Percentiles rank a stretch among this genome's conserved stretches.
These are phyloP conservation scores for Acanthurus leucopareius DNA, from an alignment of 2,797 vertebrate genomes.

Conservation along the genomic window DNA sequence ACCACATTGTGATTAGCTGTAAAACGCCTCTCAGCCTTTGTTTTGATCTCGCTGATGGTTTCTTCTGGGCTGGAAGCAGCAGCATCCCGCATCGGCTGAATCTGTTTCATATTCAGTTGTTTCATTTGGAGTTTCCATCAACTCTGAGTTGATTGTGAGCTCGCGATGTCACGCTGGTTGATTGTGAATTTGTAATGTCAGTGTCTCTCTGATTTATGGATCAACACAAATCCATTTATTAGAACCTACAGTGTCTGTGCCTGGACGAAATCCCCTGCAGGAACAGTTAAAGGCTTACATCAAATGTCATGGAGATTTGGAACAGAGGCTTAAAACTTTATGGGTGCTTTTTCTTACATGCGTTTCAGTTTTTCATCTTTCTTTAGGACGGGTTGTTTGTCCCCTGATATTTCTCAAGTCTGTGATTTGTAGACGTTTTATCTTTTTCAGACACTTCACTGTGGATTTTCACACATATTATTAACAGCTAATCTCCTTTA, in stretches of 20 bases:
- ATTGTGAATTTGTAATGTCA: constrained; percentile 67
- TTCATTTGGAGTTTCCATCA: constrained; percentile 42
- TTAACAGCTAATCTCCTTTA: constrained; percentile 76
- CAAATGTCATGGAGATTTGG: constrained; percentile 77
- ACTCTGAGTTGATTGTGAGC: constrained; percentile 42
- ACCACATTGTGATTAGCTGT: constrained; percentile 1
- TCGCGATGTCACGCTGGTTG: constrained; percentile 48
- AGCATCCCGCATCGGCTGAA: constrained; percentile 17
- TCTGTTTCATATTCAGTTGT: constrained; percentile 51
- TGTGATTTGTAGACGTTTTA: constrained; percentile 53
- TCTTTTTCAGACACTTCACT: constrained; percentile 59
- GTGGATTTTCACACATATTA: constrained; percentile 67
- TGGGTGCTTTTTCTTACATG: constrained; percentile 35
- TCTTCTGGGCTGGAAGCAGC: too few species aligned
- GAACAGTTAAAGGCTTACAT: constrained; percentile 69
- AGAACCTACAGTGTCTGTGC: constrained; percentile 66
- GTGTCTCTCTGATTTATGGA: constrained; percentile 62
- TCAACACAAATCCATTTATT: constrained; percentile 72
- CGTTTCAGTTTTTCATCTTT: constrained; percentile 43
- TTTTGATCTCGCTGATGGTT: constrained; percentile 13
- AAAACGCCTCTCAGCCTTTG: background rate
- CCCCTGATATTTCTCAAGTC: constrained; percentile 47
- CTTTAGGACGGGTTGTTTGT: constrained; percentile 26
- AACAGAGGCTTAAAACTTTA: constrained; percentile 47
- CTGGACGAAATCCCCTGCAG: constrained; percentile 64